Evolutionary conservation across 2,113 vertebrate species (phyloP).

Genomic region (Pundamilia nyererei): DNA sequence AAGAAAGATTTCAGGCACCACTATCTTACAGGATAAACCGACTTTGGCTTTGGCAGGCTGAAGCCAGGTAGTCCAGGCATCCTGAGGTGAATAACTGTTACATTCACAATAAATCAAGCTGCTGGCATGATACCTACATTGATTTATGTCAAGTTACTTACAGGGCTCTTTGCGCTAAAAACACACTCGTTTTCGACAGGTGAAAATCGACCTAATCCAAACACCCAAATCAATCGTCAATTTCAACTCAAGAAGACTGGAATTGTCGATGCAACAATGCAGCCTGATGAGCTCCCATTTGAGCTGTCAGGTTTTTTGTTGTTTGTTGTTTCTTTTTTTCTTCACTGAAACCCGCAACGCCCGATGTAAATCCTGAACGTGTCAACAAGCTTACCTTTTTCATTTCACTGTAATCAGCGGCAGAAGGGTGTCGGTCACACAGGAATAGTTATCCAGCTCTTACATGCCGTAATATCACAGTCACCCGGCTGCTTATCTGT

Average conservation of each 20-base stretch:
- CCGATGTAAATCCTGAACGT: constrained; percentile 16
- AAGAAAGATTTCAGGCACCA: background rate
- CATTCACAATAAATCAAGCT: background rate
- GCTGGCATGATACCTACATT: background rate
- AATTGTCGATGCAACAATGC: constrained; percentile 39
- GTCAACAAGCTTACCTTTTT: constrained; percentile 54
- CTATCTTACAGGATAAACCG: background rate
- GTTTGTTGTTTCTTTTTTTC: background rate
- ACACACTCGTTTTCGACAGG: constrained; percentile 18
- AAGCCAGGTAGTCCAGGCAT: background rate
- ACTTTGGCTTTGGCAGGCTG: background rate
- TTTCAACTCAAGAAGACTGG: background rate
- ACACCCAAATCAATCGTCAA: background rate
- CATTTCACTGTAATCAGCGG: constrained; percentile 13
- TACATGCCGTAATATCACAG: constrained; percentile 49
- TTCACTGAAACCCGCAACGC: constrained; percentile 35
- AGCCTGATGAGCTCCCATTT: constrained; percentile 26
- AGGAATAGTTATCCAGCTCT: constrained; percentile 58
- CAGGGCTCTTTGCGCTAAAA: background rate
- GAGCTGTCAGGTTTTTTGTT: background rate
- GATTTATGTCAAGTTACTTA: constrained; percentile 8
- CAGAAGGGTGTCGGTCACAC: constrained; percentile 53
- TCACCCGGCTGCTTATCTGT: constrained; percentile 29
- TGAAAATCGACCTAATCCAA: constrained; percentile 8
- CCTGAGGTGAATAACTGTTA: background rate